Conservation (phyloP, 2,113 vertebrate genomes). For the Ondatra zibethicus region DNA sequence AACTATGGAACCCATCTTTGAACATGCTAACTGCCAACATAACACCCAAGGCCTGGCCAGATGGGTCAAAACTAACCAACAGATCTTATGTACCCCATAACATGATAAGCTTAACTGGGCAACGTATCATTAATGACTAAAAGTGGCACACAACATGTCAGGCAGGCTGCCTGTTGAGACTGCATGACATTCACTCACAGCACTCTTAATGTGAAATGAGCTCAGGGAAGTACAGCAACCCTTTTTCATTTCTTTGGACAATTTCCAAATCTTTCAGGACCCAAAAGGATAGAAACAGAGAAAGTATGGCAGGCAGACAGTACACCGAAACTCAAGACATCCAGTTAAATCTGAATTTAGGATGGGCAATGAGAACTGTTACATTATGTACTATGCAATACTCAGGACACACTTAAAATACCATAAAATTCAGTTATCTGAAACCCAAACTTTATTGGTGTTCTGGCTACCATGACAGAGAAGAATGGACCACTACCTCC, state of each 20-base stretch:
- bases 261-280: neutral
- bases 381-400: neutral
- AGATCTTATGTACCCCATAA: neutral
- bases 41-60: neutral
- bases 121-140: neutral
- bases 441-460: neutral
- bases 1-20: neutral
- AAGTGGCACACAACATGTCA: neutral
- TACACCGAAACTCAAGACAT: neutral
- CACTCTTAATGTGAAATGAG: neutral
- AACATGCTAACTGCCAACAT: neutral
- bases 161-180: neutral
- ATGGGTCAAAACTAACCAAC: neutral
- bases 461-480: neutral
- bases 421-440: neutral
- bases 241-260: neutral
- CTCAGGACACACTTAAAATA: neutral
- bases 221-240: neutral
- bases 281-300: neutral
- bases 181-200: neutral
- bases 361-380: neutral
- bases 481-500: neutral
- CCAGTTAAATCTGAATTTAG: slow-evolving; percentile 31
- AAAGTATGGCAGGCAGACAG: neutral
- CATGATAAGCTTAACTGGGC: neutral